Base-by-base conservation (phyloP, 2,888 invertebrate genomes). In the Tetragonisca angustula region DNA sequence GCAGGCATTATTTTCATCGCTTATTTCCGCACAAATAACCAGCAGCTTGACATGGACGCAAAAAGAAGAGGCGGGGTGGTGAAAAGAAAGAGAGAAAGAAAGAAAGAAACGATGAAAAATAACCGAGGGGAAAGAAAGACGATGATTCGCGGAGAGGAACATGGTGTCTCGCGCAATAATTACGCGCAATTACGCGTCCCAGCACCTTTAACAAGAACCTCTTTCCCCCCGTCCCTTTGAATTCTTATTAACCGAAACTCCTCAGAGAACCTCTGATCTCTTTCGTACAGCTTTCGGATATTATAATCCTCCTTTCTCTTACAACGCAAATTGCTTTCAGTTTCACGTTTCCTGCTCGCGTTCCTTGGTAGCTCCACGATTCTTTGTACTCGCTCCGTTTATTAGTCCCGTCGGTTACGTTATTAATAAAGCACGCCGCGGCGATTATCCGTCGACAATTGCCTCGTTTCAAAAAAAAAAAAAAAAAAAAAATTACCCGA, bases 1-100 rank as follows among this genome's bases (percentile, higher is more conserved):
- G 84, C 82, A 67, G 86, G 88, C 90, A 90, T 91, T 91, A 90
- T 91, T 87, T 86, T 85, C 87, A 87, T 90, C 90, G 91, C 89
- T 91, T 92, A 91, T 91, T 90, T 89, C 78, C 88, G 88, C 85
- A 83, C 91, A 91, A 91, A 91, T 90, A 91, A 90, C 86, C 88
- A 76, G 79, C 73, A 62, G 81, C 69, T 73, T 72, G 75, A 72
- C 78, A 59, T 64, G 59, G 19, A 4, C 68, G 73, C n/a, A 70
- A 61, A 65, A 75, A 36, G 65, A 70, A 21, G 21, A 62, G n/a
- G 17, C 36, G 64, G 11, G 24, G 4, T 17, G 24, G 21, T 15
- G 5, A 43, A 43, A 43, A 43, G 43, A 67, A 15, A 21, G 5
- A 43, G 5, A 21, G 27, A 67, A 11, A 21, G 5, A 36, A 11